phyloP scores from a whole-genome alignment of 1,140 invertebrate species.

The Pantala flavescens region DNA sequence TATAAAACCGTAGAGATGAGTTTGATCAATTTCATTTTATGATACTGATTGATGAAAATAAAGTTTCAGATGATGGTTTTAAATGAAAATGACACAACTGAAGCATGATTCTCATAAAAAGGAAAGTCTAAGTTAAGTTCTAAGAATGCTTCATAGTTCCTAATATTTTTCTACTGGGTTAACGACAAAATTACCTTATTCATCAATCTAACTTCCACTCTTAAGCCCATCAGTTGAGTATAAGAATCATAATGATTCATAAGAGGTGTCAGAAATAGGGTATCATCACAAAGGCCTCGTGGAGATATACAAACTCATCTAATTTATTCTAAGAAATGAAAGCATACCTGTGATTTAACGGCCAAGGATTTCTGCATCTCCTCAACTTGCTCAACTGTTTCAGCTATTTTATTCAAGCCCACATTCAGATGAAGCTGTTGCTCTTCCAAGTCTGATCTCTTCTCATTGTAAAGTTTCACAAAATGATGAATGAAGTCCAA shows the following conservation, averaged over 20 bases:
- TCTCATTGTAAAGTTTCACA: slow-evolving; percentile 95
- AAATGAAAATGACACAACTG: no score
- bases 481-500: slow-evolving; percentile 99
- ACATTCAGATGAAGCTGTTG: slow-evolving; percentile 98
- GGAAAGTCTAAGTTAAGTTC: no score
- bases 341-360: slow-evolving; percentile 71
- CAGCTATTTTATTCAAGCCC: slow-evolving; percentile 95
- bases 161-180: no score
- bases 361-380: slow-evolving; percentile 98
- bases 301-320: no score
- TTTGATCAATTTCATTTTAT: neutral
- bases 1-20: neutral
- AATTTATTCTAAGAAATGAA: neutral
- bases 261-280: neutral
- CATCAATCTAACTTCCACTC: no score
- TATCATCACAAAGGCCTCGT: no score
- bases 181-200: no score
- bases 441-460: slow-evolving; percentile 94
- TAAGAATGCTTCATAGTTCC: no score
- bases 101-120: no score
- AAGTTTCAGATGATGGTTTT: neutral
- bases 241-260: neutral
- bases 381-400: slow-evolving; percentile 99
- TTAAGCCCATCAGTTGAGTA: neutral
- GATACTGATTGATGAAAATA: neutral